Conservation (phyloP, 2,797 vertebrate genomes). For the Peromyscus aztecus region DNA sequence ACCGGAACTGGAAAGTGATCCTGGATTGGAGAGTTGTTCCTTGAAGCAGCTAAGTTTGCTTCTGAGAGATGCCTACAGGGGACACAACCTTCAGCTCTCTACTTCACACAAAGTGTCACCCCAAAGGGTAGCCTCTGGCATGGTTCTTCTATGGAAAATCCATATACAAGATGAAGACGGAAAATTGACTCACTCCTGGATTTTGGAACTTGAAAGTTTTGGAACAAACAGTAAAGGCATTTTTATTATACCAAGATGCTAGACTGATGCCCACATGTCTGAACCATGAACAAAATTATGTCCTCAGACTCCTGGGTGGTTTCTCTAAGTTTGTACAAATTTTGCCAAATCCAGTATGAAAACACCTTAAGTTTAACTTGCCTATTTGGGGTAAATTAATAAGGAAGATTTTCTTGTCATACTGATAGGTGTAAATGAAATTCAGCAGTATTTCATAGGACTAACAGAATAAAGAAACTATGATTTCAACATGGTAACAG, state of each 20-base stretch:
- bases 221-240: background rate
- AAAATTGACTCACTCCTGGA: background rate
- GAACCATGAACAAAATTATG: background rate
- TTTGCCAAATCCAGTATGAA: background rate
- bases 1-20: background rate
- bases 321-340: background rate
- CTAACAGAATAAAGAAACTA: background rate
- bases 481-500: background rate
- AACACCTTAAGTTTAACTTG: background rate
- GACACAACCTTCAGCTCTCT: background rate
- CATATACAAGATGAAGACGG: background rate
- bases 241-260: background rate
- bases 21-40: background rate
- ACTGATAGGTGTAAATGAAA: background rate
- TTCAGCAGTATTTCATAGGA: background rate
- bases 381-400: background rate
- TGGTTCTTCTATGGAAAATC: background rate
- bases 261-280: background rate
- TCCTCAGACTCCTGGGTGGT: background rate
- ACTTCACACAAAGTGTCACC: background rate
- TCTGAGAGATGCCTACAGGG: background rate
- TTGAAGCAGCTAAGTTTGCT: background rate
- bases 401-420: background rate
- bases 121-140: background rate
- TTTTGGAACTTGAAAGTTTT: slow-evolving; percentile 50